Evolutionary conservation across 2,888 invertebrate genomes (phyloP).

Genomic region (Dynastes tityus): DNA sequence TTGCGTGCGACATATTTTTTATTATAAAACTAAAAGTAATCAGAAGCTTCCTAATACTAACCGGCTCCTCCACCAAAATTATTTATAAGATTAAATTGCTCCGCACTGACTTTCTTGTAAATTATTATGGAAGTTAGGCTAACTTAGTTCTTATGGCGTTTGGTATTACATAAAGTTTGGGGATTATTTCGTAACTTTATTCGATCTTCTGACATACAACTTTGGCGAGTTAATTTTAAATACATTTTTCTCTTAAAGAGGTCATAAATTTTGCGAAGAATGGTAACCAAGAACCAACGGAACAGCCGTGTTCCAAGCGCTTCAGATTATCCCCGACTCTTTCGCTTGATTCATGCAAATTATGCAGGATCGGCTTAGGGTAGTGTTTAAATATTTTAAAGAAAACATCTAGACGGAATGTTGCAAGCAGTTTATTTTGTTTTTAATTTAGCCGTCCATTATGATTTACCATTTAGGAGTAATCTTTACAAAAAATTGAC

Average conservation of each 20-base stretch:
- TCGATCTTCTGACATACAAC: conserved; percentile 1
- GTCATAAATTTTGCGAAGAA: conserved; percentile 14
- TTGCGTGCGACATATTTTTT: no score
- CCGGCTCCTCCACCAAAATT: no score
- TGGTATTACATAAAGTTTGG: neutral
- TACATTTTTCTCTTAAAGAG: conserved; percentile 17
- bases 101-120: no score
- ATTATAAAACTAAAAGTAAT: no score
- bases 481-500: no score
- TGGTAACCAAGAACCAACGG: conserved; percentile 13
- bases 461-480: no score
- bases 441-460: no score
- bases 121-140: no score
- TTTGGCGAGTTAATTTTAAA: conserved; percentile 25
- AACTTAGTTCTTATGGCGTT: neutral
- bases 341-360: conserved; percentile 29
- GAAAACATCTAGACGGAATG: no score
- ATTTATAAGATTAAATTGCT: no score
- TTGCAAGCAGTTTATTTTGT: no score
- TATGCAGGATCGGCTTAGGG: conserved; percentile 10
- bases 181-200: conserved; percentile 6
- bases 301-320: conserved; percentile 13
- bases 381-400: neutral
- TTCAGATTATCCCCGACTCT: conserved; percentile 15
- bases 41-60: no score